Evolutionary conservation across 1,140 invertebrate species (phyloP).

Genomic region (Monomorium pharaonis): DNA sequence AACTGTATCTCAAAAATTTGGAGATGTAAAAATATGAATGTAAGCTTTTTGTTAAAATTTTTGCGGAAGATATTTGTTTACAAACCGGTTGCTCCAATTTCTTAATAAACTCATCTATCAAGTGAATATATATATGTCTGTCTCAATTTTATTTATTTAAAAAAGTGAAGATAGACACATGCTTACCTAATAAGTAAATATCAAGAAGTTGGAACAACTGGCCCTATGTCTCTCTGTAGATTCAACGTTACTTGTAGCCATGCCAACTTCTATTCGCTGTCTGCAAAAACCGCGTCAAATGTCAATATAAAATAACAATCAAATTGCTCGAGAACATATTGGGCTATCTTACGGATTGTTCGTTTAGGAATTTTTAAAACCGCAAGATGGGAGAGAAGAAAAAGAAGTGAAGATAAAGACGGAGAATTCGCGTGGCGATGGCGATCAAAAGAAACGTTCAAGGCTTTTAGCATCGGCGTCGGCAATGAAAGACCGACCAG

Average conservation of each 20-base stretch:
- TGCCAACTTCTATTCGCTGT: background rate
- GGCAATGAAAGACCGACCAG: constrained; percentile 40
- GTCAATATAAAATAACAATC: background rate
- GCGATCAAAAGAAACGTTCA: constrained; percentile 14
- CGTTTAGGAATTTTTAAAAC: background rate
- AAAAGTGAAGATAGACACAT: too few relatives aligned
- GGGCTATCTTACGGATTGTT: background rate
- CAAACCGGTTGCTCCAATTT: too few relatives aligned
- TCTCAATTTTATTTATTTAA: too few relatives aligned
- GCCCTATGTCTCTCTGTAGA: background rate
- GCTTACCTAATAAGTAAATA: too few relatives aligned
- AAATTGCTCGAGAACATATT: background rate
- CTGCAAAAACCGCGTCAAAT: background rate
- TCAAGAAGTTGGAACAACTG: too few relatives aligned
- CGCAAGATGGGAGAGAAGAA: background rate
- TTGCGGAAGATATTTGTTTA: background rate
- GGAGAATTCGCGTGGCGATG: background rate
- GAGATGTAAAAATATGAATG: background rate
- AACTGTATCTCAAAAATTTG: background rate
- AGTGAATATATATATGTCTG: too few relatives aligned
- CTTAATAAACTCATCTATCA: too few relatives aligned
- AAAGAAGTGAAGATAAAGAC: background rate
- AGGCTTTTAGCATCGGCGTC: constrained; percentile 36
- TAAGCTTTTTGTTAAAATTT: background rate
- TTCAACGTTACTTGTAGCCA: background rate